Percentiles rank a stretch among this genome's conserved stretches.
Evolutionary conservation across 37 sponge, comb jelly and placozoan species (phyloP).

Genomic region (Haliclona indistincta): DNA sequence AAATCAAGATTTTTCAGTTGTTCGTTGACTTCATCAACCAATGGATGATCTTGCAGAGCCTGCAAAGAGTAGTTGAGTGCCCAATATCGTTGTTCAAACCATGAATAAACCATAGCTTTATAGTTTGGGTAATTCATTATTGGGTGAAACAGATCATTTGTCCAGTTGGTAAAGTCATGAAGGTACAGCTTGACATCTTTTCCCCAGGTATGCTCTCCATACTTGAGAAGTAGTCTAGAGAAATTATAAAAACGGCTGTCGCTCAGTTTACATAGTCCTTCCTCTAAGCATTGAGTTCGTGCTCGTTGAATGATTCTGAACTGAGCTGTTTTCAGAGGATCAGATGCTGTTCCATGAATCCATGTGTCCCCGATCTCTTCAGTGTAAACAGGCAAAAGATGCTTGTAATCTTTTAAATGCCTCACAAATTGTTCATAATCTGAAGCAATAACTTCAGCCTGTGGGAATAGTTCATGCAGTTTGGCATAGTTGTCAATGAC

Average conservation of each 20-base stretch:
- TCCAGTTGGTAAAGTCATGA: constrained; percentile 61
- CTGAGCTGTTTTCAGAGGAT: constrained; percentile 60
- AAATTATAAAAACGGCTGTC: constrained; percentile 53
- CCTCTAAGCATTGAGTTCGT: constrained; percentile 21
- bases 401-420: constrained; percentile 12
- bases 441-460: constrained; percentile 60
- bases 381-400: constrained; percentile 31
- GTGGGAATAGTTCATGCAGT: constrained; percentile 54
- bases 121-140: constrained; percentile 20
- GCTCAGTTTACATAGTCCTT: constrained; percentile 23
- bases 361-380: constrained; percentile 81
- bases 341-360: constrained; percentile 73
- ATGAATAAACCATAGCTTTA: constrained; percentile 45
- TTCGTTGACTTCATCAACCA: constrained; percentile 11
- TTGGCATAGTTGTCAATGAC: constrained; percentile 51
- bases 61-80: constrained; percentile 50
- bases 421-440: constrained; percentile 60
- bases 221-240: constrained; percentile 56
- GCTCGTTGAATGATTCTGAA: constrained; percentile 27
- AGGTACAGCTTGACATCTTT: constrained; percentile 64
- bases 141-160: constrained; percentile 39
- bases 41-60: constrained; percentile 44
- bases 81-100: constrained; percentile 70
- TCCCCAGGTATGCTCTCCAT: constrained; percentile 84
- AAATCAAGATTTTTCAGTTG: constrained; percentile 30